Evolutionary conservation across 1,140 invertebrate species (phyloP), one percentile per base, ranked within the genome.

Genomic region (Trachymyrmex cornetzi): DNA sequence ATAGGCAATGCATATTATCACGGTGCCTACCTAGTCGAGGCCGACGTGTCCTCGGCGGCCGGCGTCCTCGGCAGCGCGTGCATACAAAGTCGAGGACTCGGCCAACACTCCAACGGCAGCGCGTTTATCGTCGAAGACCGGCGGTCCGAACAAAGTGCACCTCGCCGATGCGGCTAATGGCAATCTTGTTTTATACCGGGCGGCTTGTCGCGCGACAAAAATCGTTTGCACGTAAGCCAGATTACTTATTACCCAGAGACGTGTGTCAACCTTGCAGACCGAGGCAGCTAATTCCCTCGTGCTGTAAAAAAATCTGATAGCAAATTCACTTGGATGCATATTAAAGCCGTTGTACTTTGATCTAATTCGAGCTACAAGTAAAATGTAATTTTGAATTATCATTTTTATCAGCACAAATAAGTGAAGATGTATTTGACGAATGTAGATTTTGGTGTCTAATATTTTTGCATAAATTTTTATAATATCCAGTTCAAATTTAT

Each of bases 1-100:
- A 94, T 93, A 94, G 89, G 92, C 92, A 92, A 93, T 92, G 93
- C 91, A 94, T 92, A 94, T 94, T 94, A 92, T 93, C 87, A 50
- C 88, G 90, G 77, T 81, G 44, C 75, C 77, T 77, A 63, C 75
- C 74, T 87, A 80, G 66, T 64, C 77, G 89, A 50, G 77, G 64
- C 30, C 59, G 67, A 85, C 87, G 72, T 90, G 89, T 89, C 89
- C 84, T 77, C 85, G 63, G 50, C 75, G 74, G 66, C 38, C 72
- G 48, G 75, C 79, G 81, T 91, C 63, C 77, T 53, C 87, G 89
- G 85, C 72, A 63, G 86, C 89, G 71, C 53, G 88, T 85, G 89
- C 90, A 94, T 90, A 94, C 93, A 94, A 88, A 88, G 89, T 88
- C 92, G 91, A 94, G 90, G 91, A 92, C 91, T 93, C 82, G 90